Evolutionary conservation across 2,113 vertebrate species (phyloP), one percentile per base, ranked within the genome.

Genomic region (Acrocephalus arundinaceus): DNA sequence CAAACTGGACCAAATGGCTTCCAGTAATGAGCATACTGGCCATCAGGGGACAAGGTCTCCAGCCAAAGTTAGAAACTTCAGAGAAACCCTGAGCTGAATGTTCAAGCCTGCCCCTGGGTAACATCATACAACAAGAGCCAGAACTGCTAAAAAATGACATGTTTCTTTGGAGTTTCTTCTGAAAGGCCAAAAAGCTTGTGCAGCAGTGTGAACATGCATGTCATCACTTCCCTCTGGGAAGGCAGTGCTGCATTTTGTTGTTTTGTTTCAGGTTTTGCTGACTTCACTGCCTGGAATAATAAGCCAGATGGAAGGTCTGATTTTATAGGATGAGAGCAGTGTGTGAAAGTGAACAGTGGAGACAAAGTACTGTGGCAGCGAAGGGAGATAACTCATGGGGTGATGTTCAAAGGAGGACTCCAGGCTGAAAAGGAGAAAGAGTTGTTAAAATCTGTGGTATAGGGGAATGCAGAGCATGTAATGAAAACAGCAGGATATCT

Each of bases 211-310:
- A 96, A 93, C 67, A 49, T 11, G 15, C 45, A 62, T 24, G 65
- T 92, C 63, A 90, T 52, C 87, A 41, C 70, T 61, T 93, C 83
- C 68, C 92, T 90, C 84, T 65, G 67, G 87, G 49, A 79, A 95
- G 10, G 70, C 61, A 89, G 48, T 6, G 1, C 21, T 1, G 2
- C 28, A 43, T 84, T 94, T 87, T 62, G 63, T 77, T 91, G 63
- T 72, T 77, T 82, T 82, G 45, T 76, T 95, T 96, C 57, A 84
- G 70, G 49, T 96, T 96, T 90, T 95, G 93, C 81, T 90, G 91
- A 77, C 66, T 57, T 88, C 37, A 83, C 55, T 17, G 8, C 49
- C 43, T 33, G 6, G 54, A 95, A 90, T 85, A 94, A 95, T 88
- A 94, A 90, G 58, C 52, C 77, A 95, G 72, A 94, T 88, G 39